Evolutionary conservation across 37 sponge, comb jelly and placozoan genomes (phyloP).

Genomic region (Beroe ovata): DNA sequence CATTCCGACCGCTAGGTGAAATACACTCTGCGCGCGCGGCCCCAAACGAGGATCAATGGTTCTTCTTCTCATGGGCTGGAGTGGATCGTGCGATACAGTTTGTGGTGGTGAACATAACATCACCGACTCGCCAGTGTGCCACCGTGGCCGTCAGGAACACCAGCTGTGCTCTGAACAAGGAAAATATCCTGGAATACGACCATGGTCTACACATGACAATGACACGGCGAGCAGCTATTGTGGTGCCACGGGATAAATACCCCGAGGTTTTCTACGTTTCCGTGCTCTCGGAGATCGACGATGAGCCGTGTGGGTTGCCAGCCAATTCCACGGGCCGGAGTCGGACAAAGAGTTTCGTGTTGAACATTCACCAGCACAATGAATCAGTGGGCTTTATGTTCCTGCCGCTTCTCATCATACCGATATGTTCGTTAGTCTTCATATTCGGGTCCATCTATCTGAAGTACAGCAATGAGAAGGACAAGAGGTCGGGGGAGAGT

Average conservation of each 20-base stretch:
- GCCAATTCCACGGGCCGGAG: slow-evolving; percentile 12
- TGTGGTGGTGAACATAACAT: slow-evolving; percentile 53
- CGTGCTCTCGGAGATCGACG: slow-evolving; percentile 41
- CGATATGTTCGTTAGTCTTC: slow-evolving; percentile 30
- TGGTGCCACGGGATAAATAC: slow-evolving; percentile 6
- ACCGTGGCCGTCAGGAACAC: slow-evolving; percentile 28
- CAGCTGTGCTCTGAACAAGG: slow-evolving; percentile 31
- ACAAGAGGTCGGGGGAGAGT: background rate
- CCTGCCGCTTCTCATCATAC: slow-evolving; percentile 36
- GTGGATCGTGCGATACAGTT: background rate
- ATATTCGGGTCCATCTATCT: slow-evolving; percentile 15
- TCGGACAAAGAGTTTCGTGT: background rate
- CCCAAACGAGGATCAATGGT: slow-evolving; percentile 61
- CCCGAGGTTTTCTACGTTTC: slow-evolving; percentile 45
- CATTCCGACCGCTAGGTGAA: background rate
- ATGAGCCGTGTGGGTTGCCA: slow-evolving; percentile 39
- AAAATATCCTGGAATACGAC: slow-evolving; percentile 20
- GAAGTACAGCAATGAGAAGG: background rate
- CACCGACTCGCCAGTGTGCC: slow-evolving; percentile 42
- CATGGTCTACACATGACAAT: slow-evolving; percentile 43
- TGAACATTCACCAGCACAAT: slow-evolving; percentile 43
- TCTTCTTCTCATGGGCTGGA: slow-evolving; percentile 16
- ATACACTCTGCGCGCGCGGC: background rate
- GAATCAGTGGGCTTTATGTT: slow-evolving; percentile 35
- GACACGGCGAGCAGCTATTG: slow-evolving; percentile 20